Base-by-base conservation (phyloP, 2,888 invertebrate genomes). In the Megaustenia siamemsis region DNA sequence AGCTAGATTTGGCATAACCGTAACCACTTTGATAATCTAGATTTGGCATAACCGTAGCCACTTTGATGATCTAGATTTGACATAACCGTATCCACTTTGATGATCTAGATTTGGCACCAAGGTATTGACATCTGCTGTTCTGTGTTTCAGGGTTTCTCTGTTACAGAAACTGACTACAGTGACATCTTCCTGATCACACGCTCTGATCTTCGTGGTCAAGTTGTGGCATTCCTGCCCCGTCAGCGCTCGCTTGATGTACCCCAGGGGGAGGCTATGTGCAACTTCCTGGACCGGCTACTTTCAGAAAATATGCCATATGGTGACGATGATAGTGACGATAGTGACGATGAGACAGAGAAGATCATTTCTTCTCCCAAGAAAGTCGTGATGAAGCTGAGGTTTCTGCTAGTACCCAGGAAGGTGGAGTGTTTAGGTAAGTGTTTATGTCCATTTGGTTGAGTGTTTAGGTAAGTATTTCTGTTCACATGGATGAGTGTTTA, bases 241-340 rank as follows among this genome's bases (percentile, higher is more conserved):
- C 90, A 91, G 77, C 86, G 90, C n/a, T 88, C 90, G 21, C 90
- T 89, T 0, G 92, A 91, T 80, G 89, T 89, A 43, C 90, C 90
- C n/a, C 90, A 91, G 76, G 90, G 90, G 28, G 92, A 92, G 68
- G 88, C 90, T 4, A 90, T 91, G 85, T 92, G 91, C 78, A 85
- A 87, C 40, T 91, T 90, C 82, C 88, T 92, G 85, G 90, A 91
- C 85, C 86, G 88, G 21, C 90, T 91, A 32, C 85, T 91, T 15
- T 83, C 88, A 28, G 91, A 90, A 63, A 88, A 89, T 83, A 84
- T 89, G 35, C 85, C 86, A n/a, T 84, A 87, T 32, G 88, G 87
- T 45, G 69, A 87, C 5, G 76, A 89, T 86, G 24, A 86, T 79
- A 45, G 76, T 81, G 32, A 85, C 84, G 76, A 81, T 63, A 32